These are phyloP conservation scores for Pluvialis apricaria DNA, from an alignment of 2,113 vertebrate species.

Conservation along the genomic window DNA sequence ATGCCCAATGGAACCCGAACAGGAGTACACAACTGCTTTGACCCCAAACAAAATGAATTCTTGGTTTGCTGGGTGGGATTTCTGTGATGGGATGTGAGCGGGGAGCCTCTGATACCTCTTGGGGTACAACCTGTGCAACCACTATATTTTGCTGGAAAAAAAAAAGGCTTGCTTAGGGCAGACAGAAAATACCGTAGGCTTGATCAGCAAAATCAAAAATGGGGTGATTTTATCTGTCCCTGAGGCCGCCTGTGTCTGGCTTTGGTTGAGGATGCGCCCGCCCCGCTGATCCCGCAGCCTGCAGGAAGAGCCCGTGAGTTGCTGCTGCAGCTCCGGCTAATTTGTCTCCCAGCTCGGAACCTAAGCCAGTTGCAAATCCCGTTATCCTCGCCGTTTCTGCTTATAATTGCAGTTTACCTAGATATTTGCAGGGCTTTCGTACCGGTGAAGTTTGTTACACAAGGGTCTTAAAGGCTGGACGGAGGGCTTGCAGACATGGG, in stretches of 20 bases:
- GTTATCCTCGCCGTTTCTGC: neutral
- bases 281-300: fast-evolving
- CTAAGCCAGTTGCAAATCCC: neutral
- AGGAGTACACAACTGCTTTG: neutral
- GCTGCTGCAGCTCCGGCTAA: neutral
- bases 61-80: neutral
- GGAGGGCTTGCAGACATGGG: neutral
- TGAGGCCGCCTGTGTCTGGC: neutral
- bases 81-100: neutral
- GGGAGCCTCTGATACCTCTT: neutral
- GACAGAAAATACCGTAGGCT: neutral
- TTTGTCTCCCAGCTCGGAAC: neutral
- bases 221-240: neutral
- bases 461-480: neutral
- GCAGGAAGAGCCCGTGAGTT: neutral
- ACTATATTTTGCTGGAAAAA: fast-evolving
- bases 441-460: neutral
- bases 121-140: neutral
- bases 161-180: neutral
- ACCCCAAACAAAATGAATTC: neutral
- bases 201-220: neutral
- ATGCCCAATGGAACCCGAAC: neutral
- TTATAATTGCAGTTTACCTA: neutral
- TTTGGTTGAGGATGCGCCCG: neutral
- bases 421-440: neutral